Evolutionary conservation across 1,140 invertebrate genomes (phyloP).

Genomic region (Apocrypta bakeri): DNA sequence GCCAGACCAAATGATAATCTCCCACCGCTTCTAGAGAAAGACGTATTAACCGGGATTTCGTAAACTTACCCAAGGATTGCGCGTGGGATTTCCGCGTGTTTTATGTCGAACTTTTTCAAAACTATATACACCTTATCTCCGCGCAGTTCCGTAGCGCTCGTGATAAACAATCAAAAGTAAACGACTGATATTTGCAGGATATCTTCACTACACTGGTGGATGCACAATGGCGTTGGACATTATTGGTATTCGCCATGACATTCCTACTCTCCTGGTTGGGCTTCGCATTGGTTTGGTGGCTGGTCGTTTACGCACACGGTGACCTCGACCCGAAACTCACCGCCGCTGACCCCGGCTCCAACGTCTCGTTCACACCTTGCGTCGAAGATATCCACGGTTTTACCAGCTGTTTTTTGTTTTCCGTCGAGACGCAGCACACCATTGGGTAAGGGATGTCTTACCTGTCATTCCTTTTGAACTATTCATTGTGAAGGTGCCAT

Average conservation of each 20-base stretch:
- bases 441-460: constrained; percentile 81
- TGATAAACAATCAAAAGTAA: no score
- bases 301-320: constrained; percentile 94
- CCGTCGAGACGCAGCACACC: constrained; percentile 93
- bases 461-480: no score
- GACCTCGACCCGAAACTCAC: constrained; percentile 87
- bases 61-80: no score
- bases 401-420: constrained; percentile 92
- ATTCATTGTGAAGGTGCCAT: no score
- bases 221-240: constrained; percentile 97
- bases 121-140: no score
- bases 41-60: no score
- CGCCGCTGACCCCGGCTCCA: constrained; percentile 65
- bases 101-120: no score
- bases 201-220: constrained; percentile 92
- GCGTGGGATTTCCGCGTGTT: no score
- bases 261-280: constrained; percentile 94
- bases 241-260: constrained; percentile 93
- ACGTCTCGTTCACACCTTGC: constrained; percentile 86
- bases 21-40: no score
- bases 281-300: constrained; percentile 95
- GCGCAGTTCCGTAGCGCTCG: no score
- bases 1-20: no score
- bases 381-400: constrained; percentile 88
- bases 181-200: constrained; percentile 74